Conservation (phyloP, 35 echinoderm and acorn worm genomes). For the Stichopus chloronotus region DNA sequence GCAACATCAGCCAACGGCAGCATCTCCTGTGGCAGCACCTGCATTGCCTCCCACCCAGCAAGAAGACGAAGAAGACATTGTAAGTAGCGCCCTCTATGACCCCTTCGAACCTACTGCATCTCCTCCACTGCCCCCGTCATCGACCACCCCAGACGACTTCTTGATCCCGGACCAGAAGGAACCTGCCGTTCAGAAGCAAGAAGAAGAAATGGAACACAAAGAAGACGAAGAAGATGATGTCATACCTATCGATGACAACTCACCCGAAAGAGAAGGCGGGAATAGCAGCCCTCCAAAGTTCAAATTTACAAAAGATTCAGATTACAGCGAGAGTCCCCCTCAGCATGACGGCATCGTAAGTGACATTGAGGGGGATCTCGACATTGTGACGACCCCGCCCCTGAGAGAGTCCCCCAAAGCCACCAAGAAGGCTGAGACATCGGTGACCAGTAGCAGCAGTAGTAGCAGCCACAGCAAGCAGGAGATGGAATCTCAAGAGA, state of each 20-base stretch:
- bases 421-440: constrained; percentile 5
- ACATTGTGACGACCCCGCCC: constrained; percentile 26
- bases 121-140: constrained; percentile 44
- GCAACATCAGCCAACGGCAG: neutral
- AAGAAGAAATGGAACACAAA: constrained; percentile 16
- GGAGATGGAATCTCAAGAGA: neutral
- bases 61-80: neutral
- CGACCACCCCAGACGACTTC: constrained; percentile 2
- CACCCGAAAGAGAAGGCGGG: neutral
- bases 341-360: constrained; percentile 13
- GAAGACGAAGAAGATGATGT: neutral
- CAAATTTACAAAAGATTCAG: constrained; percentile 54
- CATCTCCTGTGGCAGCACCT: neutral
- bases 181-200: neutral
- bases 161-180: neutral
- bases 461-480: constrained; percentile 6
- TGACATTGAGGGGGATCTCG: constrained; percentile 32
- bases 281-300: neutral
- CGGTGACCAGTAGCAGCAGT: constrained; percentile 47
- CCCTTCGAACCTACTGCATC: constrained; percentile 93
- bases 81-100: constrained; percentile 66
- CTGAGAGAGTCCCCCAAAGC: neutral
- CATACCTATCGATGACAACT: neutral
- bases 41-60: neutral
- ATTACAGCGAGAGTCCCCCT: constrained; percentile 52